These are phyloP conservation scores for Trachelus tabidus DNA, from an alignment of 2,888 invertebrate genomes.

Conservation along the genomic window DNA sequence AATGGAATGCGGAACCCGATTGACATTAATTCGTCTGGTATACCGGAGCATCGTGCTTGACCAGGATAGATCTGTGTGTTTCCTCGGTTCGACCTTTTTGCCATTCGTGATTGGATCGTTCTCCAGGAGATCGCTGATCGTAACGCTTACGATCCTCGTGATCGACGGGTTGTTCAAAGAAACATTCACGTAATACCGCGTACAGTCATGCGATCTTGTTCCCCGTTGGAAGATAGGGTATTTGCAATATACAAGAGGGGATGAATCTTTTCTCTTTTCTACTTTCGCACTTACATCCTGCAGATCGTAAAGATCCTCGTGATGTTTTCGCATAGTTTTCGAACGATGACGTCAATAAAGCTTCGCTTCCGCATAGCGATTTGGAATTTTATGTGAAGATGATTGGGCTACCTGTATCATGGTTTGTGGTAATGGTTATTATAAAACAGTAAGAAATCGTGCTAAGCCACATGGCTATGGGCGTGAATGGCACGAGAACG, in stretches of 20 bases:
- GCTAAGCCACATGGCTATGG: conserved; percentile 27
- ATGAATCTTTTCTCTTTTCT: too few relatives aligned
- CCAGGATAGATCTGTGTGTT: not conserved
- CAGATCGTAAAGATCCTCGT: too few relatives aligned
- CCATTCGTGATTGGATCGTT: conserved; percentile 1
- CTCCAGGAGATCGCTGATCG: not conserved
- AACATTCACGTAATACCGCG: not conserved
- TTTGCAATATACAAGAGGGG: too few relatives aligned
- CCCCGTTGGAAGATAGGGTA: too few relatives aligned
- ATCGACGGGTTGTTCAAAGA: not conserved
- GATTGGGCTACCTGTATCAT: too few relatives aligned
- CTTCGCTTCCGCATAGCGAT: too few relatives aligned
- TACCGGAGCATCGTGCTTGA: conserved; percentile 12
- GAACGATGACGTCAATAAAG: too few relatives aligned
- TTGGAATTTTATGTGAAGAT: too few relatives aligned
- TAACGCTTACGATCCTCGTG: conserved; percentile 5
- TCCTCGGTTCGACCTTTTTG: conserved; percentile 6
- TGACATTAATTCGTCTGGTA: conserved; percentile 50
- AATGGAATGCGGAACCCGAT: conserved; percentile 52
- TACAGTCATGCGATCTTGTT: not conserved
- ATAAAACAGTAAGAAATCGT: too few relatives aligned
- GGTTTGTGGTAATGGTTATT: too few relatives aligned
- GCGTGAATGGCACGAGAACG: conserved; percentile 47
- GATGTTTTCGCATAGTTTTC: too few relatives aligned
- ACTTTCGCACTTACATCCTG: too few relatives aligned